Percentiles rank a stretch among this genome's conserved stretches.
Evolutionary conservation across 2,888 invertebrate species (phyloP).

Genomic region (Pterostichus niger): DNA sequence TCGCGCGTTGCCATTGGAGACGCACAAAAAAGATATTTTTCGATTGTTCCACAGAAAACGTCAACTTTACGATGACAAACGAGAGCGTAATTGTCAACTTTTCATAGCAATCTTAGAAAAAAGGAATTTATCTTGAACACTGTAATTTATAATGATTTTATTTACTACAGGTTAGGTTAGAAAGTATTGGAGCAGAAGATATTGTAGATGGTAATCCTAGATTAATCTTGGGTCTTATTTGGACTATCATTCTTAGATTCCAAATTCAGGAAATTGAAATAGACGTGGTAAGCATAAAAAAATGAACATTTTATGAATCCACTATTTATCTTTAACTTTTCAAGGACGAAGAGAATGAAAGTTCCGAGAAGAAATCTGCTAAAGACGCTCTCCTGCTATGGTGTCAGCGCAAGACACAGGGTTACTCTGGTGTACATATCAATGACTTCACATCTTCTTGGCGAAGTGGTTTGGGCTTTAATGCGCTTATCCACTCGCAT

Average conservation of each 20-base stretch:
- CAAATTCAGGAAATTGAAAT: conserved; percentile 99
- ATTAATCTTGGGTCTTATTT: conserved; percentile 97
- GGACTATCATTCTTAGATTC: conserved; percentile 99
- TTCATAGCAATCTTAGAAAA: too few relatives aligned
- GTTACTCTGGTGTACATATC: conserved; percentile 93
- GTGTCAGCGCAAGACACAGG: conserved; percentile 99
- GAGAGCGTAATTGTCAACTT: too few relatives aligned
- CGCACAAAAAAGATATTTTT: too few relatives aligned
- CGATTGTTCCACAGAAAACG: too few relatives aligned
- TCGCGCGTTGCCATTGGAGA: too few relatives aligned
- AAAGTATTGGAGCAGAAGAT: conserved; percentile 99
- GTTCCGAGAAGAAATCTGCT: conserved; percentile 98
- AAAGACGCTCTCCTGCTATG: conserved; percentile 98
- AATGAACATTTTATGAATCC: too few relatives aligned
- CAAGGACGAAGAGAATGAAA: conserved; percentile 96
- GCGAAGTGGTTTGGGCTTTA: conserved; percentile 98
- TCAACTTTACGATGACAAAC: too few relatives aligned
- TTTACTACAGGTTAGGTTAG: conserved; percentile 89
- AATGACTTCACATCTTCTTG: conserved; percentile 96
- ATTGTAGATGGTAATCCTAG: conserved; percentile 99
- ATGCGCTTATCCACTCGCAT: conserved; percentile 98
- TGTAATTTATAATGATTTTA: not conserved
- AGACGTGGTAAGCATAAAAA: conserved; percentile 87
- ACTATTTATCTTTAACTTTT: conserved; percentile 57
- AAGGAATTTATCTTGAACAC: too few relatives aligned